Conservation (phyloP, 2,797 vertebrate genomes). For the Myiothlypis coronata region DNA sequence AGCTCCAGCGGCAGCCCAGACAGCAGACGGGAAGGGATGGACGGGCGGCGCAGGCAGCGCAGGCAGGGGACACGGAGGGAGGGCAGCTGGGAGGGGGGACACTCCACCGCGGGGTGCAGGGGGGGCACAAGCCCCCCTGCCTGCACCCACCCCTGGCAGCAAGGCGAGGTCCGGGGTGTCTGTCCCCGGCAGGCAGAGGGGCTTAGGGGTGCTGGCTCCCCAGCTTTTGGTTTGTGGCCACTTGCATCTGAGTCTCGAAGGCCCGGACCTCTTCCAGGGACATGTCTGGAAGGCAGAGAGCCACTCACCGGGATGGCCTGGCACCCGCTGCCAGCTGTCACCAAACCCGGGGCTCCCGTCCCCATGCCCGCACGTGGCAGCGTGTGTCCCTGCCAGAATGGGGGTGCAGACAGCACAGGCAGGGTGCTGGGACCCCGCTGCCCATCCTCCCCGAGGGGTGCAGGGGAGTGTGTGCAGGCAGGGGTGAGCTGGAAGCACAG, state of each 20-base stretch:
- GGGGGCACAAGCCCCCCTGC: not conserved
- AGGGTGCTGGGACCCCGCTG: not conserved
- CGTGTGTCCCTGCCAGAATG: not conserved
- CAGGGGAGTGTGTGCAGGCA: not conserved
- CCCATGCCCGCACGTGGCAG: rapidly evolving
- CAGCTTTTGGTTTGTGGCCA: slow-evolving; percentile 70
- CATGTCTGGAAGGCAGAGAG: slow-evolving; percentile 70
- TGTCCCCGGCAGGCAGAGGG: not conserved
- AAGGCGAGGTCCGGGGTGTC: not conserved
- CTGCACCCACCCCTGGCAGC: not conserved
- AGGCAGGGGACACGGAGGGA: not conserved
- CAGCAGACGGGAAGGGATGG: not conserved
- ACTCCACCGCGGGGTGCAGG: not conserved
- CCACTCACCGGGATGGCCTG: not conserved
- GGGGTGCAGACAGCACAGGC: not conserved
- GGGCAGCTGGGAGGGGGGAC: not conserved
- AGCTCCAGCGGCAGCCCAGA: not conserved
- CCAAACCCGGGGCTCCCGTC: not conserved
- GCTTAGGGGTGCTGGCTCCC: slow-evolving; percentile 39
- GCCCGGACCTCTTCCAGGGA: slow-evolving; percentile 65
- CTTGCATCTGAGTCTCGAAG: slow-evolving; percentile 70
- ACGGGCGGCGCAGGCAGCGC: not conserved
- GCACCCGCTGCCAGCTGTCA: not conserved
- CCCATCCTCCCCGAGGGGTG: not conserved
- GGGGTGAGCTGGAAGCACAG: not conserved